A percentile compares a stretch with the other conserved stretches of the same genome.
These are phyloP conservation scores for Falco punctatus DNA, from an alignment of 2,113 vertebrate species.

Conservation along the genomic window DNA sequence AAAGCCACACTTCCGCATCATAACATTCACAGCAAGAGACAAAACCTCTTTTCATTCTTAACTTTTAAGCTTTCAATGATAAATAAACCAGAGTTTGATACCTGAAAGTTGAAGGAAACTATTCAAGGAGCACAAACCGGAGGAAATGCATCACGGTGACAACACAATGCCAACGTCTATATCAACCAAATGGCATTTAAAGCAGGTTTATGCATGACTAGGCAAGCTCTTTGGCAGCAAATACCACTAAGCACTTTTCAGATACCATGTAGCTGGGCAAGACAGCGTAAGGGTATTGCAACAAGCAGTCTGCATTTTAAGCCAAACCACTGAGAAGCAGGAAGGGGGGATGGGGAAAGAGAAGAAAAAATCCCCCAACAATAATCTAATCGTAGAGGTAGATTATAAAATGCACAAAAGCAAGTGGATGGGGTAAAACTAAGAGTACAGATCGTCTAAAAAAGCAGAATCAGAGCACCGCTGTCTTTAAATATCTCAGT, in stretches of 20 bases:
- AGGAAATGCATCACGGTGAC: not conserved
- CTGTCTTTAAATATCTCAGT: not conserved
- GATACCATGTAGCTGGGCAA: not conserved
- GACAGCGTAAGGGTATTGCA: not conserved
- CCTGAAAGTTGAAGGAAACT: not conserved
- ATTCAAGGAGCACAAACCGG: not conserved
- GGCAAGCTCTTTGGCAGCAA: constrained; percentile 51
- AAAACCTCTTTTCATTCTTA: not conserved
- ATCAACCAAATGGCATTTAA: constrained; percentile 2
- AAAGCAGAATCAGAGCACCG: not conserved
- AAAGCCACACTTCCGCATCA: not conserved
- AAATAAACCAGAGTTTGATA: not conserved
- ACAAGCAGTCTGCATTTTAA: not conserved
- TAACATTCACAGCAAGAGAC: rapidly evolving
- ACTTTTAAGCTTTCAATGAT: not conserved
- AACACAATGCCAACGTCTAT: not conserved
- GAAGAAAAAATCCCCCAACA: not conserved
- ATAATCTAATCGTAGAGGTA: not conserved
- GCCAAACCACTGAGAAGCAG: not conserved
- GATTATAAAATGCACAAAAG: not conserved
- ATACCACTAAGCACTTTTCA: not conserved
- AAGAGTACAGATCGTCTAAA: not conserved
- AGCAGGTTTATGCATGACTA: constrained; percentile 38
- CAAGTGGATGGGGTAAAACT: rapidly evolving
- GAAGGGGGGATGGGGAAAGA: not conserved